Conservation (phyloP, 2,113 vertebrate species). For the Epinephelus fuscoguttatus region DNA sequence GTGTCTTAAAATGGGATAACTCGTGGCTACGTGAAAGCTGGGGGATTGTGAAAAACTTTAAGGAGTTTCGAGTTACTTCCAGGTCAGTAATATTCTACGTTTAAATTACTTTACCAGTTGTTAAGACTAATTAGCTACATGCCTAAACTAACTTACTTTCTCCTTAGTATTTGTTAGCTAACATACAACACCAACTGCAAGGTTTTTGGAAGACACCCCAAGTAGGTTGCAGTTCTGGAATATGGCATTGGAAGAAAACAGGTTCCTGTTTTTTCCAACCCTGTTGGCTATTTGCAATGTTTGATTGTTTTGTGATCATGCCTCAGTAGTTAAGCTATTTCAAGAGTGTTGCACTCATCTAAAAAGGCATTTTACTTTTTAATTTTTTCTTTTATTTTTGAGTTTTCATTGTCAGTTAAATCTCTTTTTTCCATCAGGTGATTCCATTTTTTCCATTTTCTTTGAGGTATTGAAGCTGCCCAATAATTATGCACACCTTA, state of each 20-base stretch:
- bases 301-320: not conserved
- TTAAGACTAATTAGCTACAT: no score
- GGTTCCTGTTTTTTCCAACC: not conserved
- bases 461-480: not conserved
- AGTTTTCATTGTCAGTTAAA: not conserved
- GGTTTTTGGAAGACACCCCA: not conserved
- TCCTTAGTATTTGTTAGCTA: no score
- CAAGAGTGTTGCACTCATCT: not conserved
- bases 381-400: not conserved
- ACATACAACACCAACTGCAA: no score
- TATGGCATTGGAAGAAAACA: not conserved
- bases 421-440: not conserved
- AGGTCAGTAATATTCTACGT: no score
- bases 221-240: constrained; percentile 6
- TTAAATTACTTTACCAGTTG: no score
- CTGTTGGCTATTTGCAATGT: constrained; percentile 13
- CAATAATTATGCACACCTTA: not conserved
- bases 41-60: no score
- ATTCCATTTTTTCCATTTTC: not conserved
- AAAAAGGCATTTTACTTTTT: not conserved
- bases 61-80: no score
- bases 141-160: no score
- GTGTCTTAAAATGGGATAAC: no score
- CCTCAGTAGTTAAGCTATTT: not conserved
- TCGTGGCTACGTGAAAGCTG: no score